Evolutionary conservation across 2,888 invertebrate species (phyloP).

Genomic region (Tortrix viridana): DNA sequence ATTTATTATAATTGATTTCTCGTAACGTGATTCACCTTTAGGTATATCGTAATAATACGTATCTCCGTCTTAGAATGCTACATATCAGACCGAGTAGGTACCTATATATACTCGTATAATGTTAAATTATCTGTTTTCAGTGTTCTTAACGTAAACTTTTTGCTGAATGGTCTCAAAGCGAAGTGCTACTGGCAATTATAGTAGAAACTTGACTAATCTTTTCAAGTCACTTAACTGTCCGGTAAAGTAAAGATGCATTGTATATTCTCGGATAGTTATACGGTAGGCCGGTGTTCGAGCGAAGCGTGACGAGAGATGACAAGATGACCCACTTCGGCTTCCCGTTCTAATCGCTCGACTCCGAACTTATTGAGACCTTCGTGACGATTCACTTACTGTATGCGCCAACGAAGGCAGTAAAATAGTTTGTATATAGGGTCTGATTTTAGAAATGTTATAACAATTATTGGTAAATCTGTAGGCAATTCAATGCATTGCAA

Average conservation of each 20-base stretch:
- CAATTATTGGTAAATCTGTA: no score
- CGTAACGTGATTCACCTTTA: constrained; percentile 18
- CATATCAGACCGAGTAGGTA: not conserved
- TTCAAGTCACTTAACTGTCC: constrained; percentile 1
- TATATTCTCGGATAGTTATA: constrained; percentile 7
- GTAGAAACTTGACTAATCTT: not conserved
- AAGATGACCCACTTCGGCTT: constrained; percentile 34
- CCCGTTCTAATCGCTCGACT: constrained; percentile 28
- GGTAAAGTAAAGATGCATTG: constrained; percentile 16
- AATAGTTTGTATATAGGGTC: no score
- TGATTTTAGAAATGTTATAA: no score
- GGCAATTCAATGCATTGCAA: no score
- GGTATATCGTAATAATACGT: not conserved
- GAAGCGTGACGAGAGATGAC: constrained; percentile 33
- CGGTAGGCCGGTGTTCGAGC: constrained; percentile 4
- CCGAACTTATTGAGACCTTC: constrained; percentile 28
- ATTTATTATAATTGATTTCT: constrained; percentile 32
- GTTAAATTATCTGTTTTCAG: no score
- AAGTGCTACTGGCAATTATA: no score
- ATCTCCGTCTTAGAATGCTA: not conserved
- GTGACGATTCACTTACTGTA: constrained; percentile 5
- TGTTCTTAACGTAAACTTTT: no score
- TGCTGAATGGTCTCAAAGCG: no score
- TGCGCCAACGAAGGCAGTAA: no score
- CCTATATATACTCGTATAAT: no score